phyloP scores from a whole-genome alignment of 2,888 invertebrate species.

The Venustoraphidia nigricollis region DNA sequence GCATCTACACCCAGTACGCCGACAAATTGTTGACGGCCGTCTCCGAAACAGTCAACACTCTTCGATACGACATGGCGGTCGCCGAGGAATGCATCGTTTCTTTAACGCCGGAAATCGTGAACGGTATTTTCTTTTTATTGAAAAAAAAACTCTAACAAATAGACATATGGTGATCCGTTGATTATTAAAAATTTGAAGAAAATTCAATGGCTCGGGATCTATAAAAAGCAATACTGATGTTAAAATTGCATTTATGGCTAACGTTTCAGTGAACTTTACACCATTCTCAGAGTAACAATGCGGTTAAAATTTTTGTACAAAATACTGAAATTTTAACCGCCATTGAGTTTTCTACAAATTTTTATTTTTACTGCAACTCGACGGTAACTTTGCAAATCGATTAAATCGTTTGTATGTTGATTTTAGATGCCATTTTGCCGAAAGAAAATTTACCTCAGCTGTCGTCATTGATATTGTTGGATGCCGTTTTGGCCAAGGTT shows the following conservation, averaged over 20 bases:
- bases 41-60: slow-evolving; percentile 48
- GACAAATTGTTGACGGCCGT: slow-evolving; percentile 58
- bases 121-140: slow-evolving; percentile 15
- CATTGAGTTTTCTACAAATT: no score
- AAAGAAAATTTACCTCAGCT: slow-evolving; percentile 46
- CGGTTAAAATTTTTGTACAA: no score
- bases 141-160: no score
- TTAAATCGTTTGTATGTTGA: background rate
- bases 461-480: slow-evolving; percentile 57
- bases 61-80: slow-evolving; percentile 42
- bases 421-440: slow-evolving; percentile 20
- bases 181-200: no score
- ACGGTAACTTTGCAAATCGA: background rate
- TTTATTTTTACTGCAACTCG: background rate
- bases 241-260: no score
- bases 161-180: no score
- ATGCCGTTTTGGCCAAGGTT: slow-evolving; percentile 60
- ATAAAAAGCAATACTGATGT: no score
- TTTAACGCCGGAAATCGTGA: slow-evolving; percentile 32
- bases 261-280: no score
- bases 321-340: no score
- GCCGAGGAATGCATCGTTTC: slow-evolving; percentile 42
- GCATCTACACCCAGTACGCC: slow-evolving; percentile 69
- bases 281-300: no score
- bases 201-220: no score